A percentile compares a stretch with the other conserved stretches of the same genome.
phyloP scores from a whole-genome alignment of 2,888 invertebrate genomes.

The Kuschelorhynchus macadamiae region DNA sequence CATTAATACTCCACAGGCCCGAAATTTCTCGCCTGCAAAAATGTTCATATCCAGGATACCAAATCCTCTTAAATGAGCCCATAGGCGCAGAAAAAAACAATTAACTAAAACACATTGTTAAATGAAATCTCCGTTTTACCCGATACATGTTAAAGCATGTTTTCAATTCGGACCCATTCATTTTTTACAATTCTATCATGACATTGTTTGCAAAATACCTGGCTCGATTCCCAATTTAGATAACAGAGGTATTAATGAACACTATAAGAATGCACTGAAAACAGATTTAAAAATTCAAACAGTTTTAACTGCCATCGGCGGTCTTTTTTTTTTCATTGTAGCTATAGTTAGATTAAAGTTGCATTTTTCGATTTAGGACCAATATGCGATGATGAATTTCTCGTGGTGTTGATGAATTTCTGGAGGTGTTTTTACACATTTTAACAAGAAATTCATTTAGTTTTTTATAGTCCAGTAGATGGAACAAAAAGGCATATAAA shows the following conservation, averaged over 20 bases:
- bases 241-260: conserved; percentile 45
- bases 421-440: no score
- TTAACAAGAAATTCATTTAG: no score
- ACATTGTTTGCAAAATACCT: conserved; percentile 54
- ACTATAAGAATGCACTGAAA: conserved; percentile 35
- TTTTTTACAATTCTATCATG: conserved; percentile 56
- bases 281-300: conserved; percentile 38
- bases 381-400: no score
- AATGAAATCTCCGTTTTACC: conserved; percentile 27
- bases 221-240: conserved; percentile 57
- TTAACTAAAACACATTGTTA: conserved; percentile 25
- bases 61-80: not conserved
- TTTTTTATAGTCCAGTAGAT: no score
- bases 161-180: conserved; percentile 55
- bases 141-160: conserved; percentile 42
- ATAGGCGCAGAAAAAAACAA: conserved; percentile 17
- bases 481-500: no score
- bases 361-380: conserved; percentile 30
- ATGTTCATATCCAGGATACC: no score
- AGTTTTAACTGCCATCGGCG: conserved; percentile 13
- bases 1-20: no score
- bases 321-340: conserved; percentile 15
- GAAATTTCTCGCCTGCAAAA: no score
- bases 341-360: conserved; percentile 19
- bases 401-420: no score